Percentiles rank a stretch among this genome's conserved stretches.
These are phyloP conservation scores for Melipona beecheii DNA, from an alignment of 2,888 invertebrate species.

Conservation along the genomic window DNA sequence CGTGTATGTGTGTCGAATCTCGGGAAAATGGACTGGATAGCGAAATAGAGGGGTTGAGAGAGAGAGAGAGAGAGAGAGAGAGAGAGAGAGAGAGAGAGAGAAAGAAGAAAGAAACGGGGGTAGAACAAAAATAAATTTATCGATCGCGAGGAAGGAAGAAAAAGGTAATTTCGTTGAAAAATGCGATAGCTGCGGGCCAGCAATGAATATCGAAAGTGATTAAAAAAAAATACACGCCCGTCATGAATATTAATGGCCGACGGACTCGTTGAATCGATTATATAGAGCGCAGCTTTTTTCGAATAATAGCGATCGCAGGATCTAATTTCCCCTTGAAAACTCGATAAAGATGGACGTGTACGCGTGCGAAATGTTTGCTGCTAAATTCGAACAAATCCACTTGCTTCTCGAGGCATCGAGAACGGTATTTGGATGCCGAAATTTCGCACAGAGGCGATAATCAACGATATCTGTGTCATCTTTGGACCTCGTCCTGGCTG, in stretches of 20 bases:
- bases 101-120: background rate
- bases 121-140: conserved; percentile 21
- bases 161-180: conserved; percentile 22
- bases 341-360: background rate
- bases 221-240: conserved; percentile 8
- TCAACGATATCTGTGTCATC: conserved; percentile 42
- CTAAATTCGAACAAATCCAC: background rate
- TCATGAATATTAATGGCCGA: conserved; percentile 20
- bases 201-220: conserved; percentile 24
- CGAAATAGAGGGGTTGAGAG: too few relatives aligned
- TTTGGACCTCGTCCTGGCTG: background rate
- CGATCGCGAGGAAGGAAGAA: background rate
- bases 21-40: background rate
- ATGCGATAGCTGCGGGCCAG: conserved; percentile 2
- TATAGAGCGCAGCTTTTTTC: background rate
- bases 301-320: background rate
- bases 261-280: conserved; percentile 8
- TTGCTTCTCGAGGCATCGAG: background rate
- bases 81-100: background rate
- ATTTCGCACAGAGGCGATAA: background rate
- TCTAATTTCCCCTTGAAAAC: background rate
- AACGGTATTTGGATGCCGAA: conserved; percentile 6
- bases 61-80: background rate
- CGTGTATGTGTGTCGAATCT: background rate
- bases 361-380: background rate